These are phyloP conservation scores for Lethenteron camtschaticum DNA, from an alignment of 2,113 vertebrate species.

Conservation along the genomic window DNA sequence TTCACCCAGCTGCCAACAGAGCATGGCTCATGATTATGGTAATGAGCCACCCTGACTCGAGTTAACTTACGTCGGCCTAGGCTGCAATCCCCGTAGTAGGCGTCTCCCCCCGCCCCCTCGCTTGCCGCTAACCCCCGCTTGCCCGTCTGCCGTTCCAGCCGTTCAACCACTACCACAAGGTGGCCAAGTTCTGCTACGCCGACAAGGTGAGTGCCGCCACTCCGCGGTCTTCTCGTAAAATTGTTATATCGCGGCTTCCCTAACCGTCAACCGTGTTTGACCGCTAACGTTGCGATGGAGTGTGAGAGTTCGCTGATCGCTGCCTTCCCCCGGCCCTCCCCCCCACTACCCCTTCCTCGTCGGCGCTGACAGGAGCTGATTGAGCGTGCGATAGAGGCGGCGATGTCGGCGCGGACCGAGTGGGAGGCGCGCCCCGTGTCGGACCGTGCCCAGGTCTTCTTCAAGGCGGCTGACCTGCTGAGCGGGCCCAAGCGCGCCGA, in stretches of 20 bases:
- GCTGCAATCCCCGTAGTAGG: too few species aligned
- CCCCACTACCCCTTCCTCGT: neutral
- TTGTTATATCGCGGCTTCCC: too few species aligned
- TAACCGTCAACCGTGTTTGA: too few species aligned
- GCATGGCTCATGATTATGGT: too few species aligned
- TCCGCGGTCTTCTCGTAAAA: neutral
- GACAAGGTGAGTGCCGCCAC: conserved; percentile 41
- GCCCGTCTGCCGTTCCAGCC: conserved; percentile 28
- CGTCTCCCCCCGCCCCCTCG: too few species aligned
- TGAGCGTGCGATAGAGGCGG: conserved; percentile 50
- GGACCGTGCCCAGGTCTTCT: conserved; percentile 61
- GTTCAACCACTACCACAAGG: conserved; percentile 58
- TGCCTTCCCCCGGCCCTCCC: too few species aligned
- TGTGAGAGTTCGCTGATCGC: too few species aligned
- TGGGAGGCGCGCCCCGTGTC: conserved; percentile 66
- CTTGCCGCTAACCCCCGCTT: too few species aligned
- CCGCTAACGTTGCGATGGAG: too few species aligned
- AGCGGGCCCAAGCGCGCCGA: conserved; percentile 47
- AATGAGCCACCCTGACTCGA: too few species aligned
- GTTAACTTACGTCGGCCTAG: too few species aligned
- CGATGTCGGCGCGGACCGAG: conserved; percentile 43
- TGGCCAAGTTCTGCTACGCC: conserved; percentile 85
- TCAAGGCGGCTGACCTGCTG: conserved; percentile 61
- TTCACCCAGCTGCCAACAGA: too few species aligned
- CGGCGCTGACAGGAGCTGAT: conserved; percentile 36